Evolutionary conservation across 2,113 vertebrate species (phyloP), one percentile per base, ranked within the genome.

Genomic region (Martes martes): DNA sequence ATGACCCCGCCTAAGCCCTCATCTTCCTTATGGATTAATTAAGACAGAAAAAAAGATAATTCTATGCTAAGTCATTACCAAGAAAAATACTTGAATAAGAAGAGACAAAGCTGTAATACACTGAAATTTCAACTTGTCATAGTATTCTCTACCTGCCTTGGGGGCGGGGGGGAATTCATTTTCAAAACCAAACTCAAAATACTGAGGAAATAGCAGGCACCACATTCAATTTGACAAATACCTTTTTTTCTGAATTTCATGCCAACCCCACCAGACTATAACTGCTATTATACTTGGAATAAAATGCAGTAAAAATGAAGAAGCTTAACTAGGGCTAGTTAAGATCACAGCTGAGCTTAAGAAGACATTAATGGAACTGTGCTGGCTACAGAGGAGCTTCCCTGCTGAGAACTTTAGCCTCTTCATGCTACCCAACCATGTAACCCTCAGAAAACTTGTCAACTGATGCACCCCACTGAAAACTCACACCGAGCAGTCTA

Each of bases 21-120:
- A 63, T 18, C 83, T 91, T 92, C 52, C 39, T 79, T n/a, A 87
- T 47, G 21, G 16, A 89, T 83, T 90, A 88, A 71, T 63, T 71
- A 36, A 87, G 2, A 47, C 55, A 92, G 52, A 93, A 71, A 91
- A 84, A 89, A 87, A 85, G 45, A 24, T 39, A 93, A 36, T 95
- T 8, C 28, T 59, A 67, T 28, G 15, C 47, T 79, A 94, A 93
- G 47, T 59, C 2, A 16, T 67, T 96, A 52, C 42, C 61, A 88
- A 79, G 52, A 81, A 97, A 97, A 91, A 81, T 89, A 89, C 91
- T 90, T 76, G 19, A 92, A 94, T 14, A 84, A 95, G 16, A 92
- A 96, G 36, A 87, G 59, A 47, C 42, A 89, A 89, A 61, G 5
- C 23, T 82, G 26, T 84, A 45, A 80, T 2, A 28, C 7, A 11